Percentiles rank a stretch among this genome's conserved stretches.
These are phyloP conservation scores for Progne subis DNA, from an alignment of 2,113 vertebrate genomes.

Conservation along the genomic window DNA sequence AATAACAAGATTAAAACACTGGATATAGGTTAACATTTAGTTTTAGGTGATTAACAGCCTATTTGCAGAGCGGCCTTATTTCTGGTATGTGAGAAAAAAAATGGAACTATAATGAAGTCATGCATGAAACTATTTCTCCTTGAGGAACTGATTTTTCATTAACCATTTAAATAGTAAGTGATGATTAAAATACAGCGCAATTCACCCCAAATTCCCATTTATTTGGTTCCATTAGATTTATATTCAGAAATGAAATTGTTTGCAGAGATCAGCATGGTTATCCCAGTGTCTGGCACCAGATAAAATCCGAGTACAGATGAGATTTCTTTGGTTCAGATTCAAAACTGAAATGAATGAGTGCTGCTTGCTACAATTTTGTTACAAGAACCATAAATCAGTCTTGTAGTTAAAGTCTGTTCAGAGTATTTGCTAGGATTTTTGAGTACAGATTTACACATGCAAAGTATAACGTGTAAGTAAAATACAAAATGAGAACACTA, in stretches of 20 bases:
- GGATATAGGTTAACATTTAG: slow-evolving; percentile 25
- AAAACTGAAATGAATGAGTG: background rate
- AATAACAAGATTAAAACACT: slow-evolving; percentile 11
- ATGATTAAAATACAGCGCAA: slow-evolving; percentile 22
- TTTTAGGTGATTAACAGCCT: slow-evolving; percentile 38
- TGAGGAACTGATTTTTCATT: slow-evolving; percentile 2
- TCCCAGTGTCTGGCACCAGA: slow-evolving; percentile 11
- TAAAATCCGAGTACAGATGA: background rate
- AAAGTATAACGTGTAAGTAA: background rate
- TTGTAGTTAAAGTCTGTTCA: background rate
- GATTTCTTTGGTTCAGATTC: background rate
- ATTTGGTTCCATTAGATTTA: background rate
- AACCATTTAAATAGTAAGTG: slow-evolving; percentile 44
- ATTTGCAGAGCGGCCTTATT: slow-evolving; percentile 12
- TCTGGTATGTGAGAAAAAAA: slow-evolving; percentile 33
- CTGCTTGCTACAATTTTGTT: background rate
- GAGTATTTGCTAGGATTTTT: background rate
- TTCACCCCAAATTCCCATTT: background rate
- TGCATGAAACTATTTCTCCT: background rate
- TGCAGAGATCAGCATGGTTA: background rate
- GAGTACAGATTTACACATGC: background rate
- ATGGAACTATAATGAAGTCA: slow-evolving; percentile 32
- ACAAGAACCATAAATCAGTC: background rate
- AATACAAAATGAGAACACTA: background rate
- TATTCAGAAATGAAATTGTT: slow-evolving; percentile 6